Evolutionary conservation across 2,888 invertebrate species (phyloP), one percentile per base, ranked within the genome.

Genomic region (Arge pagana): DNA sequence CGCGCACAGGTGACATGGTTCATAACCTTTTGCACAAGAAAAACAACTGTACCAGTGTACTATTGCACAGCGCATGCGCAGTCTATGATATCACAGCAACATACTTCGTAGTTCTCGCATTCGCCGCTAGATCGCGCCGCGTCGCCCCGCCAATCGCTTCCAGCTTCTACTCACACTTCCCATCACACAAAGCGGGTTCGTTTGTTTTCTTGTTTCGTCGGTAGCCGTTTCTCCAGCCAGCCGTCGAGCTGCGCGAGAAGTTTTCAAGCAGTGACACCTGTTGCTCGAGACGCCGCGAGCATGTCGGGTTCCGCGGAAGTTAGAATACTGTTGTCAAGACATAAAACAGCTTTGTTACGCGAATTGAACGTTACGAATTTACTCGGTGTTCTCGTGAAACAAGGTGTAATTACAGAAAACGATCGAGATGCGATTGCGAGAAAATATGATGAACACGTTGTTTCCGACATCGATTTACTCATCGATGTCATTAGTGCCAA

Each of bases 281-380:
- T 66, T 66, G 65, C 64, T 63, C 59, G 53, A 55, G 31, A 19
- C 69, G 77, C 78, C 79, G 63, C 69, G 77, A 79, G 77, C 77
- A 82, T 82, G 81, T 79, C 80, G 59, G 78, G 79, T 68, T 78
- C 74, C 55, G 77, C 77, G 28, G 81, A 81, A 54, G 85, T 85
- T 61, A 82, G 84, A 71, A 82, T 83, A 64, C 79, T 84, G 58
- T 77, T 86, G 52, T 78, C 81, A 62, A 82, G 85, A 49, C 85
- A 85, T 74, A 84, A 83, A 75, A 78, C 81, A 41, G 81, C 83
- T 54, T 80, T 86, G 64, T 79, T 84, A 65, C 81, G 82, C 54
- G 85, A 85, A 78, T 72, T 85, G 61, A 79, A 81, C 67, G 82
- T 82, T 60, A 85, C 85, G 56, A 83, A 85, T 72, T 77, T 86